Evolutionary conservation across 2,113 vertebrate genomes (phyloP), one percentile per base, ranked within the genome.

Genomic region (Poeciliopsis prolifica): DNA sequence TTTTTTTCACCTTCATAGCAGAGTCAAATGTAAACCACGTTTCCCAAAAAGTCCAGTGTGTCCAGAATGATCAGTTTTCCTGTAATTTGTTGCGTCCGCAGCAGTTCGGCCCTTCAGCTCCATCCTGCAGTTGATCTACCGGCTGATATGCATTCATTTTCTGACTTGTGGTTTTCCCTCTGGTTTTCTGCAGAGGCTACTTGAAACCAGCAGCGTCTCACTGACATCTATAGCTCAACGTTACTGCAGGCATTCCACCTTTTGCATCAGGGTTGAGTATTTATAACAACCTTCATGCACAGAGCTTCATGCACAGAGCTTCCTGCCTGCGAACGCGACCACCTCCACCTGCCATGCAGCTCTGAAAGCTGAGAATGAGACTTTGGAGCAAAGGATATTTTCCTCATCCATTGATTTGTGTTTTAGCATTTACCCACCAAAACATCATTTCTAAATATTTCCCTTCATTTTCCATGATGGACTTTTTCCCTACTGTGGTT

Each of bases 161-260:
- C 65, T 58, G 37, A 75, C 51, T 54, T 81, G 75, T 79, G 74
- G 63, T 63, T 80, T 83, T 74, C 70, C 61, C 37, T 83, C 35
- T 71, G 66, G 75, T 74, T 82, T 83, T 8, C 29, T 74, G 60
- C 11, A 9, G 30, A 54, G 68, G 31, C 44, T 60, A 33, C 14
- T 29, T 35, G 26, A 64, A 40, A 73, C 71, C 51, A 70, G 28
- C 51, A 15, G 13, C 40, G 13, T 42, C 40, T 31, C 35, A 33
- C 68, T 30, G 5, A 30, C 48, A 24, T 0, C 30, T 58, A 10
- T 8, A 58, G 17, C 17, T n/a, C 5, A 3, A 3, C 9, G 5
- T n/a, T n/a, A 9, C 22, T 58, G 51, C 51, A n/a, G 10, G 6
- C 51, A n/a, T 58, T 10, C 51, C 24, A n/a, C 2, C 51, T 58